These are phyloP conservation scores for Synergus umbraculus DNA, from an alignment of 2,888 invertebrate species.

Conservation along the genomic window DNA sequence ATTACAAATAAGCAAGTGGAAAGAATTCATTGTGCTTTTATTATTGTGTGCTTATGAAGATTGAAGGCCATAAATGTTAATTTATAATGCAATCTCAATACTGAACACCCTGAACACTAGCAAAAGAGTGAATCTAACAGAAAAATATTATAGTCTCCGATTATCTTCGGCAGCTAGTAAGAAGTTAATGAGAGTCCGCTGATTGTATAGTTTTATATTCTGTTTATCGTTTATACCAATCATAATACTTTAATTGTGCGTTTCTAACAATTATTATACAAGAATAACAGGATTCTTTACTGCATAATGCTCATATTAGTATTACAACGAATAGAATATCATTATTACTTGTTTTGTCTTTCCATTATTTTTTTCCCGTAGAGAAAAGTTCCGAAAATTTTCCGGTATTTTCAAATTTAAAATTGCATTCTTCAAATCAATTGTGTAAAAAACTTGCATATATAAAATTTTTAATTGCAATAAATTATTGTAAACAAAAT, in stretches of 20 bases:
- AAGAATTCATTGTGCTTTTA: constrained; percentile 41
- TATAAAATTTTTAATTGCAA: background rate
- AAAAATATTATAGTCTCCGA: constrained; percentile 36
- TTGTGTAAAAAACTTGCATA: background rate
- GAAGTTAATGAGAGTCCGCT: constrained; percentile 62
- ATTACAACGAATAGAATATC: constrained; percentile 74
- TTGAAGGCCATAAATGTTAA: background rate
- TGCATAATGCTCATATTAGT: constrained; percentile 75
- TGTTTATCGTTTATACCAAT: constrained; percentile 68
- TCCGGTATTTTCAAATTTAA: too few relatives aligned
- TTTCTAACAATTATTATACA: constrained; percentile 66
- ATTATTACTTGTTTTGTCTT: constrained; percentile 64
- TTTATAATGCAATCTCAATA: background rate
- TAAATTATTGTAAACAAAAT: background rate
- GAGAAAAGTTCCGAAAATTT: background rate
- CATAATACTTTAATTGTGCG: constrained; percentile 68
- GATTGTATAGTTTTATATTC: constrained; percentile 69
- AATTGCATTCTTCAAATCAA: too few relatives aligned
- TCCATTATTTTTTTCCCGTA: constrained; percentile 54
- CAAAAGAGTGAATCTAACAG: constrained; percentile 36
- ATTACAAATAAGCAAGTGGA: constrained; percentile 40
- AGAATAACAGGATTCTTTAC: constrained; percentile 67
- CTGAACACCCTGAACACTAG: constrained; percentile 22
- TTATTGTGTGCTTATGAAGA: background rate
- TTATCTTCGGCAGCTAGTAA: constrained; percentile 67